Percentiles rank a stretch among this genome's conserved stretches.
Evolutionary conservation across 1,140 invertebrate genomes (phyloP).

Genomic region (Harlomillsia oculata): DNA sequence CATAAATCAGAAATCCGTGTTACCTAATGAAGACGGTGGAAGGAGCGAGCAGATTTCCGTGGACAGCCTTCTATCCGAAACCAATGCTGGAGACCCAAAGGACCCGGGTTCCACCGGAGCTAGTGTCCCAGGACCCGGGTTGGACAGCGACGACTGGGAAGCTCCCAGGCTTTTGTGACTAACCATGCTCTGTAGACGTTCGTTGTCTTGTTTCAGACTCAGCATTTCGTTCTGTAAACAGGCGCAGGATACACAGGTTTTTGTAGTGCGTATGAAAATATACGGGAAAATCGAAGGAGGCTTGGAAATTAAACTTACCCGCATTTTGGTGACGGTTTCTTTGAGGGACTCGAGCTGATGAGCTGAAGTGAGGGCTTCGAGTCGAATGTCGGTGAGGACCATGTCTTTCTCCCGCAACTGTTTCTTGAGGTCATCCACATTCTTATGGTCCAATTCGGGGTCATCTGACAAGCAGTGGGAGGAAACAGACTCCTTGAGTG

Average conservation of each 20-base stretch:
- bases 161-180: constrained; percentile 69
- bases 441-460: constrained; percentile 39
- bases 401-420: constrained; percentile 92
- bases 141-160: constrained; percentile 64
- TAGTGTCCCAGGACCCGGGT: too few relatives aligned
- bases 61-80: too few relatives aligned
- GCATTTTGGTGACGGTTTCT: constrained; percentile 93
- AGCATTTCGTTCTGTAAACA: constrained; percentile 81
- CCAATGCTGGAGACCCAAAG: too few relatives aligned
- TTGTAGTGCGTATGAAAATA: background rate
- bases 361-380: constrained; percentile 90
- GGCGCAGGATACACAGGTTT: background rate
- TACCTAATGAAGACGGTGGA: too few relatives aligned
- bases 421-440: constrained; percentile 77
- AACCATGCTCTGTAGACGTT: constrained; percentile 78
- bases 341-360: constrained; percentile 93
- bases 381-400: constrained; percentile 85
- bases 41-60: too few relatives aligned
- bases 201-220: constrained; percentile 91
- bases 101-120: too few relatives aligned
- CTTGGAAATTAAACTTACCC: constrained; percentile 49
- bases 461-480: too few relatives aligned
- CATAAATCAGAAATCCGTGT: too few relatives aligned
- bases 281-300: background rate
- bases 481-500: background rate